Evolutionary conservation across 2,113 vertebrate genomes (phyloP), one percentile per base, ranked within the genome.

Genomic region (Motacilla tschutschensis): DNA sequence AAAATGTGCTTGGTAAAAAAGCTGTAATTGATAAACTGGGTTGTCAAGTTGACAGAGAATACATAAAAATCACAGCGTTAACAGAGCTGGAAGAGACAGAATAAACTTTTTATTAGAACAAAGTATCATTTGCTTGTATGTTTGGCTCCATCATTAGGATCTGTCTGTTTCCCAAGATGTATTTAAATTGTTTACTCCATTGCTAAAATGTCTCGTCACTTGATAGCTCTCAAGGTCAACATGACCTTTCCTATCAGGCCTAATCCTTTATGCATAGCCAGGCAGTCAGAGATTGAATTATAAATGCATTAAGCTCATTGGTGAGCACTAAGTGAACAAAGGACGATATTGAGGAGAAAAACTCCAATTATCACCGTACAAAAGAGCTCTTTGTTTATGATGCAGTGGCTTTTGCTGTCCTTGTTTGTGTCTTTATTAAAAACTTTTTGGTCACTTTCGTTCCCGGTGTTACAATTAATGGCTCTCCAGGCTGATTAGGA

Each of bases 281-380:
- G 59, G 70, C 66, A 90, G 70, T 21, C 83, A 44, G 16, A 87
- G 55, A 92, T 87, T 88, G 89, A 78, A 92, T 96, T 95, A 95
- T 76, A 93, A 95, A 93, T 93, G 79, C 88, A 93, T 94, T 92
- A 91, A 73, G 87, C 67, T 44, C 17, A 65, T 62, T 91, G 88
- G 36, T 85, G 71, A 94, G 62, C 71, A 17, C 75, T 80, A 93
- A 90, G 14, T 44, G 65, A 93, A 75, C 33, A 81, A 86, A 92
- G 75, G 18, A 79, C 66, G 35, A 26, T 74, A 85, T 38, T 93
- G 93, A 85, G 84, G 71, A 54, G 84, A 48, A 83, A 88, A 90
- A 79, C 69, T 80, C 21, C 31, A n/a, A 8, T 64, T 84, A 55
- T 80, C 74, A 65, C 50, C 33, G 20, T 33, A 35, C 63, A 65